Evolutionary conservation across 2,113 vertebrate genomes (phyloP).

Genomic region (Edolisoma coerulescens): DNA sequence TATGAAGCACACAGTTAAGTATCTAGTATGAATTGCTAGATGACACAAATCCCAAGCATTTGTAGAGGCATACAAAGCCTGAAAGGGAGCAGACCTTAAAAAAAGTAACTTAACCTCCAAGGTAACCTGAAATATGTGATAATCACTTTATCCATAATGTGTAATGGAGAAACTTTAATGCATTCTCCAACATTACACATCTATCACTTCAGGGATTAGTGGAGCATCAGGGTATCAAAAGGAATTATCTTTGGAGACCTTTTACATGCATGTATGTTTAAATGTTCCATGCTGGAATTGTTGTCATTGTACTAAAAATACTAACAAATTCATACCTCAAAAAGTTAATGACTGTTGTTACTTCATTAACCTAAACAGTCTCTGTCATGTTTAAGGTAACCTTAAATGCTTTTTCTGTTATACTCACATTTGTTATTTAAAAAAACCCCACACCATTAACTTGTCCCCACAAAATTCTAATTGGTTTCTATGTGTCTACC

Average conservation of each 20-base stretch:
- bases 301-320: not conserved
- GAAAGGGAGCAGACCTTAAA: not conserved
- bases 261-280: not conserved
- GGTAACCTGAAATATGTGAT: not conserved
- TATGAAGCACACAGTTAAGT: not conserved
- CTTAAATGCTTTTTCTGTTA: not conserved
- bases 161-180: not conserved
- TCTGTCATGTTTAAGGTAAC: not conserved
- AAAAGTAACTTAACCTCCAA: not conserved
- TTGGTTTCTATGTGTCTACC: not conserved
- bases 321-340: not conserved
- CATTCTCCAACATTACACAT: not conserved
- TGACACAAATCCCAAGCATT: not conserved
- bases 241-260: accelerated
- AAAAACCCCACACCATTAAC: accelerated
- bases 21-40: not conserved
- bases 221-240: not conserved
- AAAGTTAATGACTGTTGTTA: not conserved
- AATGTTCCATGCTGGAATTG: not conserved
- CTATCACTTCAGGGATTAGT: not conserved
- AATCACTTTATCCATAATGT: not conserved
- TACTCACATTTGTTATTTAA: not conserved
- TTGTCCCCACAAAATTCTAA: not conserved
- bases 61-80: not conserved
- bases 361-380: not conserved